These are phyloP conservation scores for Vulpes vulpes DNA, from an alignment of 2,113 vertebrate species.

Conservation along the genomic window DNA sequence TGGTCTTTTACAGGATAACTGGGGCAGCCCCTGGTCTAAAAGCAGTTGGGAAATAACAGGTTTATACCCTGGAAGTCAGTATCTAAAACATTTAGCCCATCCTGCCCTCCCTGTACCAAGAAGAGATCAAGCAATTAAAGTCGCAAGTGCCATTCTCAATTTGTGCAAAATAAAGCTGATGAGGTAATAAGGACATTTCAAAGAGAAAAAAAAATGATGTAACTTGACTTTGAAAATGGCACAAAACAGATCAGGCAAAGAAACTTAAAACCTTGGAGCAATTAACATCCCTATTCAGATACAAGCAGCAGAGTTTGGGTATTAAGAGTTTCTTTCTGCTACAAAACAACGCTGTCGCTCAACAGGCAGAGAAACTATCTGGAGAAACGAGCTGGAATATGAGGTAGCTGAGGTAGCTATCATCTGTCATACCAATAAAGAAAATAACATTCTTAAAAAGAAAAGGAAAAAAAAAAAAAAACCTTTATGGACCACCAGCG, in stretches of 20 bases:
- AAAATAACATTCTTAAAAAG: neutral
- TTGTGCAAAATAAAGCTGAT: neutral
- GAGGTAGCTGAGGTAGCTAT: neutral
- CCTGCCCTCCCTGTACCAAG: neutral
- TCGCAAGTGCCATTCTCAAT: neutral
- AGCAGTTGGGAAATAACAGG: neutral
- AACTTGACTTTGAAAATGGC: neutral
- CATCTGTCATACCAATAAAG: neutral
- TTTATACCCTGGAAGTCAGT: neutral
- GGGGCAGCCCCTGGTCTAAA: neutral
- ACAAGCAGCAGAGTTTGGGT: neutral
- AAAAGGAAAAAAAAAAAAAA: neutral
- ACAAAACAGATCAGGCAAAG: slow-evolving; percentile 8
- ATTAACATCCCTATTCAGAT: neutral
- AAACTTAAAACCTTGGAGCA: neutral
- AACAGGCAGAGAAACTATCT: neutral
- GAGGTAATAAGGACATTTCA: neutral
- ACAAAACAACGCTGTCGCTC: neutral
- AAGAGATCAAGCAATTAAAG: neutral
- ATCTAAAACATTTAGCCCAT: neutral
- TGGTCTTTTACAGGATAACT: neutral
- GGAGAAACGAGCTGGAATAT: neutral
- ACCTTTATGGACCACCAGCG: neutral
- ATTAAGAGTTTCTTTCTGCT: neutral
- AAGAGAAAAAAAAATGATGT: neutral